A percentile compares a stretch with the other conserved stretches of the same genome.
phyloP scores from a whole-genome alignment of 2,797 vertebrate genomes.

The Acrocephalus scirpaceus region DNA sequence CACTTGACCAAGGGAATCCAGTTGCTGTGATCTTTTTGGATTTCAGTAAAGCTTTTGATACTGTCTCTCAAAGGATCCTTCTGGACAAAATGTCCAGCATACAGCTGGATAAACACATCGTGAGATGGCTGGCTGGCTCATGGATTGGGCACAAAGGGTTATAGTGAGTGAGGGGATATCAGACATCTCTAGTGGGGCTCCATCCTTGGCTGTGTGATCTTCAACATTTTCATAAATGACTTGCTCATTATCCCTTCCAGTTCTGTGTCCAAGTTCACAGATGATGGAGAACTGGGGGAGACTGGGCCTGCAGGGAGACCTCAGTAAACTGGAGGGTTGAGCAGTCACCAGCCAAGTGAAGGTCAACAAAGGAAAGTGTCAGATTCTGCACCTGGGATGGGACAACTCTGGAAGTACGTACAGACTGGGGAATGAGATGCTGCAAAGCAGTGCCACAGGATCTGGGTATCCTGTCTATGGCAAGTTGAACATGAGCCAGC shows the following conservation, averaged over 20 bases:
- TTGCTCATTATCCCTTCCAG: neutral
- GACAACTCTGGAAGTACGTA: accelerated
- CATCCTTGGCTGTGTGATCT: accelerated
- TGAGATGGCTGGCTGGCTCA: neutral
- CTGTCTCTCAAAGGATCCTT: neutral
- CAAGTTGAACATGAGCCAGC: accelerated
- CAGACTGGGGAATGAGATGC: neutral
- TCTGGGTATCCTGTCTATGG: accelerated
- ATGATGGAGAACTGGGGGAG: neutral
- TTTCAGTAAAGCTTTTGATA: neutral
- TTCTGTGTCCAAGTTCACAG: neutral
- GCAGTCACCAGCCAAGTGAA: neutral
- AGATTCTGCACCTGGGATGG: neutral
- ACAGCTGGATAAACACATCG: accelerated
- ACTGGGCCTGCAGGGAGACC: neutral
- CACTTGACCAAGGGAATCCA: neutral
- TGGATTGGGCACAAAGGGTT: neutral
- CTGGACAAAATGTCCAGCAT: neutral
- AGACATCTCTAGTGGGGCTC: neutral
- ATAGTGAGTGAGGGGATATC: neutral
- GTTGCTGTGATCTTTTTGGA: neutral
- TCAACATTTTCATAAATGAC: neutral
- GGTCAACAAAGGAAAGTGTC: neutral
- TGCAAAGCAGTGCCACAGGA: accelerated
- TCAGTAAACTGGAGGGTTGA: neutral